Evolutionary conservation across 2,888 invertebrate species (phyloP).

Genomic region (Rugalucina vietnamica): DNA sequence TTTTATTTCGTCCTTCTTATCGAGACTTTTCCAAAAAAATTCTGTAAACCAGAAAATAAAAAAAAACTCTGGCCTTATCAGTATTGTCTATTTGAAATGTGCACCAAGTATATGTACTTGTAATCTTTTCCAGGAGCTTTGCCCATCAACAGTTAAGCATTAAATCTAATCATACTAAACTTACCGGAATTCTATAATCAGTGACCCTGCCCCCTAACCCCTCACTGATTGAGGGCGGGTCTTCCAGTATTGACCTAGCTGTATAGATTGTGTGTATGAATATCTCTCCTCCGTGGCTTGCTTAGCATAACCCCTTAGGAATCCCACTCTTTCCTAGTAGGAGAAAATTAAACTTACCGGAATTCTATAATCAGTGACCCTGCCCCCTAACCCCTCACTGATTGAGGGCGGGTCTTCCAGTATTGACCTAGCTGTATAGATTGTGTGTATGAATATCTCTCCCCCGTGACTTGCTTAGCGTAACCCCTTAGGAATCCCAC

Average conservation of each 20-base stretch:
- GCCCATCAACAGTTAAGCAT: no score
- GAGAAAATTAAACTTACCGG: conserved; percentile 83
- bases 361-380: conserved; percentile 95
- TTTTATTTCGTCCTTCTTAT: no score
- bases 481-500: no score
- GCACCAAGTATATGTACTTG: no score
- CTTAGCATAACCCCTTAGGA: no score
- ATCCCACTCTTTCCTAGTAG: no score
- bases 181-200: conserved; percentile 90
- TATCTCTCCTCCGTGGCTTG: conserved; percentile 97
- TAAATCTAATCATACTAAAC: no score
- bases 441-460: conserved; percentile 96
- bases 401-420: conserved; percentile 98
- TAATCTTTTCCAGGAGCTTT: no score
- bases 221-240: conserved; percentile 97
- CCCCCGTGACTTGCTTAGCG: conserved; percentile 98
- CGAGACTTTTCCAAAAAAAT: no score
- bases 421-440: conserved; percentile 92
- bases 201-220: conserved; percentile 97
- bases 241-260: conserved; percentile 93
- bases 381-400: conserved; percentile 96
- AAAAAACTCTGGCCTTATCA: no score
- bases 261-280: conserved; percentile 96
- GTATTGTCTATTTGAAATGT: no score
- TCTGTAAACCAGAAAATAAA: no score